A percentile compares a stretch with the other conserved stretches of the same genome.
Conservation (phyloP, 2,797 vertebrate species). For the Nyctibius grandis region DNA sequence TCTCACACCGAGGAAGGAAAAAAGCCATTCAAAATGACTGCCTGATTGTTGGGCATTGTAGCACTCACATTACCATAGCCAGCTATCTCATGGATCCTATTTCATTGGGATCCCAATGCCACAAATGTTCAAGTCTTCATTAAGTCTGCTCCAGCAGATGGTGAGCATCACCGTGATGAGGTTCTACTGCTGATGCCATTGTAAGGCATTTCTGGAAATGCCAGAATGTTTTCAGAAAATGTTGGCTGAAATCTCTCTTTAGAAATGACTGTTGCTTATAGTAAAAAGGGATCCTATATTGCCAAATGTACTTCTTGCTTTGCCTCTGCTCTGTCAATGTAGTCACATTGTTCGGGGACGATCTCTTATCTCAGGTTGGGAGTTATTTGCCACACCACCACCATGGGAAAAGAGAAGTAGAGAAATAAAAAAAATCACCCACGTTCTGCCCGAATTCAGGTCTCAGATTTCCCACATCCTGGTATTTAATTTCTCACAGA, state of each 20-base stretch:
- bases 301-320: background rate
- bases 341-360: background rate
- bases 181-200: background rate
- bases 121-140: background rate
- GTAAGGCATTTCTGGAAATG: conserved; percentile 5
- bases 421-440: conserved; percentile 43
- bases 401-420: conserved; percentile 42
- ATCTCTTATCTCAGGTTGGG: conserved; percentile 1
- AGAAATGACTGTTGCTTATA: background rate
- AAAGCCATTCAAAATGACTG: background rate
- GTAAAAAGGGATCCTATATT: background rate
- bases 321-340: background rate
- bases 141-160: background rate
- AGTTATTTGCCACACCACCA: conserved; percentile 16
- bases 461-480: conserved; percentile 66
- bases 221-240: background rate
- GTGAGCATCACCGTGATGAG: background rate
- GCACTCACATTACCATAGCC: background rate
- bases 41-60: background rate
- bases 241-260: background rate
- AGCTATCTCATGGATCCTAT: background rate
- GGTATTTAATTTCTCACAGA: conserved; percentile 58
- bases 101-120: background rate
- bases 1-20: background rate
- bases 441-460: conserved; percentile 57